Conservation (phyloP, 2,888 invertebrate genomes). For the Aelia acuminata region DNA sequence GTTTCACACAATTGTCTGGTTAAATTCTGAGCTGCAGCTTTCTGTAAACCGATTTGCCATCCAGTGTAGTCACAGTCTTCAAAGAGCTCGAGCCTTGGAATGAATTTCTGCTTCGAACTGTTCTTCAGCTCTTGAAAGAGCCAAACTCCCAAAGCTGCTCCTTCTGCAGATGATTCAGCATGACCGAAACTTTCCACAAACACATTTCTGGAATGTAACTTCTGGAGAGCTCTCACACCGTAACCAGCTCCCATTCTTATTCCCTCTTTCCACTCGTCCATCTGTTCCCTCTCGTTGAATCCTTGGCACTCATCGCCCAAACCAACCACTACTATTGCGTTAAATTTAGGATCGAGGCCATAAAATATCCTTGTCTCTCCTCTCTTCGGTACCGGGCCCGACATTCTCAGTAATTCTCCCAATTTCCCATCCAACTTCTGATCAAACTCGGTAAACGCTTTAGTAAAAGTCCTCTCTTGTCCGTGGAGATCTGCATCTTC, state of each 20-base stretch:
- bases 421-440: conserved; percentile 73
- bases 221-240: conserved; percentile 74
- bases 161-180: conserved; percentile 86
- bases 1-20: conserved; percentile 84
- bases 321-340: conserved; percentile 81
- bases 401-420: conserved; percentile 70
- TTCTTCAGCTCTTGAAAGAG: conserved; percentile 79
- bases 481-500: conserved; percentile 62
- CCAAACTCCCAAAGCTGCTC: conserved; percentile 79
- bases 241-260: conserved; percentile 79
- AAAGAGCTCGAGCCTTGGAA: conserved; percentile 73
- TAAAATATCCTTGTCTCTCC: conserved; percentile 77
- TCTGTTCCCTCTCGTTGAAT: conserved; percentile 78
- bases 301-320: conserved; percentile 79
- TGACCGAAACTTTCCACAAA: conserved; percentile 83
- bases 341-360: conserved; percentile 76
- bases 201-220: conserved; percentile 73
- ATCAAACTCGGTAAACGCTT: conserved; percentile 75
- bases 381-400: conserved; percentile 72
- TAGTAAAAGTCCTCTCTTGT: conserved; percentile 62
- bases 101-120: conserved; percentile 68
- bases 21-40: conserved; percentile 86
- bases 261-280: conserved; percentile 83
- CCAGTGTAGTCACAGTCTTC: conserved; percentile 78
- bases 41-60: conserved; percentile 80